These are phyloP conservation scores for Heliconius ethilla DNA, from an alignment of 2,888 invertebrate species.

Conservation along the genomic window DNA sequence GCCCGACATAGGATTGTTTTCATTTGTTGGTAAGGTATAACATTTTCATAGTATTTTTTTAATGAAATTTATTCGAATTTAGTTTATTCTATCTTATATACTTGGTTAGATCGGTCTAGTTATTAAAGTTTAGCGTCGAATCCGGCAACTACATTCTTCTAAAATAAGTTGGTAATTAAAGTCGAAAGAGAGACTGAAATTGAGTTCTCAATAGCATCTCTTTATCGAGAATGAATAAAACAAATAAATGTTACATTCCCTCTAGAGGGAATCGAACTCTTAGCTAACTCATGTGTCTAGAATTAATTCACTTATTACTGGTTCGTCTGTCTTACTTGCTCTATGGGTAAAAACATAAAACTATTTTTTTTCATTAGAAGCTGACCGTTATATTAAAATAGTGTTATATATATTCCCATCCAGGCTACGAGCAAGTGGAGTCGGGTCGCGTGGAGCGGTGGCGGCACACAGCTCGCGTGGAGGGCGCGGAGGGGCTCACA, in stretches of 20 bases:
- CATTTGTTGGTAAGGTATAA: constrained; percentile 58
- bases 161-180: no score
- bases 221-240: no score
- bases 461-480: constrained; percentile 58
- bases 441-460: constrained; percentile 56
- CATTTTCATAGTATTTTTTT: neutral
- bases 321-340: neutral
- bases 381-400: neutral
- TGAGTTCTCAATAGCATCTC: no score
- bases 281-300: neutral
- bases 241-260: no score
- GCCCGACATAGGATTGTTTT: constrained; percentile 60
- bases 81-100: no score
- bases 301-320: neutral
- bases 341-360: neutral
- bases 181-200: no score
- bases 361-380: neutral
- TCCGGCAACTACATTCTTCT: no score
- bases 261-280: no score
- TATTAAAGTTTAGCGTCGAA: no score
- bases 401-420: neutral
- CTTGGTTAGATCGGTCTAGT: no score
- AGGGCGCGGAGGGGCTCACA: constrained; percentile 63
- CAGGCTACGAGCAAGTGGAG: constrained; percentile 55
- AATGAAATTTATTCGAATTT: neutral